Evolutionary conservation across 2,797 vertebrate genomes (phyloP).

Genomic region (Micromesistius poutassou): DNA sequence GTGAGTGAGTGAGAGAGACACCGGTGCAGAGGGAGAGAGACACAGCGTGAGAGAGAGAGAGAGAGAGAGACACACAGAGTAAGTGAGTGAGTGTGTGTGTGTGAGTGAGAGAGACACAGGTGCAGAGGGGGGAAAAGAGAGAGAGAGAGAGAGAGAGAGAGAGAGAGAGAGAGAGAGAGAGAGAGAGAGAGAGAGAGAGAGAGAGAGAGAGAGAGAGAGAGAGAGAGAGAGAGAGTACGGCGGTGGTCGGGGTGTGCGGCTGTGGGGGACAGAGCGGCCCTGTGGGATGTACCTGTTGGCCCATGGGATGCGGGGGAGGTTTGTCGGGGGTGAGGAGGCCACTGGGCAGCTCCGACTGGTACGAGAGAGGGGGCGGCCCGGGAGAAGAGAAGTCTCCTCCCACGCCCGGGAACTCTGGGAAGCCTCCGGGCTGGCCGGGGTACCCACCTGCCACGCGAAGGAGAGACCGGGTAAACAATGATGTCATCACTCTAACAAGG

Average conservation of each 20-base stretch:
- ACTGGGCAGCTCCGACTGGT: constrained; percentile 82
- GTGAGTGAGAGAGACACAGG: background rate
- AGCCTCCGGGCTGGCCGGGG: constrained; percentile 58
- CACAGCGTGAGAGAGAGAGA: background rate
- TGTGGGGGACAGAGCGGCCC: background rate
- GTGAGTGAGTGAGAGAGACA: background rate
- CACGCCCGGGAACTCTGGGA: constrained; percentile 78
- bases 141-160: background rate
- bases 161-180: background rate
- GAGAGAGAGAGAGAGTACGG: background rate
- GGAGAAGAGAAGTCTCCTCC: constrained; percentile 69
- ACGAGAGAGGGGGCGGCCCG: constrained; percentile 77
- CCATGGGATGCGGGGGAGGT: constrained; percentile 67
- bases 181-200: too few species aligned
- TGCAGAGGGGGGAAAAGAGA: background rate
- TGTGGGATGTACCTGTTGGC: background rate
- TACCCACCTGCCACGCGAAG: background rate
- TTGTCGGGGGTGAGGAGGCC: constrained; percentile 82
- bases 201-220: background rate
- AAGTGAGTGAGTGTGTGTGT: too few species aligned
- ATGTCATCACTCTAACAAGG: background rate
- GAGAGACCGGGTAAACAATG: background rate
- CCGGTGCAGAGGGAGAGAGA: background rate
- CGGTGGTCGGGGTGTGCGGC: too few species aligned
- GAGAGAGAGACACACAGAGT: too few species aligned